Base-by-base conservation (phyloP, 2,113 vertebrate genomes). In the Vicugna pacos region DNA sequence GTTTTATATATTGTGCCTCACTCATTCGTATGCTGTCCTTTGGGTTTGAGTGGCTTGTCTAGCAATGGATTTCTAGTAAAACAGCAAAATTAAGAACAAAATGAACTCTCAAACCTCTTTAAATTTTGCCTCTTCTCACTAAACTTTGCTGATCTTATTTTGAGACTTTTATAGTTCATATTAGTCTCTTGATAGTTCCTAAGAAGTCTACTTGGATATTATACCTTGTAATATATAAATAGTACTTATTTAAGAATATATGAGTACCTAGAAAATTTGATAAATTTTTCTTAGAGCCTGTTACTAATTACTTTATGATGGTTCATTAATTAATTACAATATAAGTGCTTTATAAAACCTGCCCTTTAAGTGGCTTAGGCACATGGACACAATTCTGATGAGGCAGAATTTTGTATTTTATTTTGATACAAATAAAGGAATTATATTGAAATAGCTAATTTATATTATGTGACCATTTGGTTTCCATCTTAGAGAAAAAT, bases 341-440 rank as follows among this genome's bases (percentile, higher is more conserved):
- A 75, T n/a, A 79, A 16, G 6, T 95, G 16, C 38, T 58, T 93
- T 90, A 84, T 77, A 84, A 67, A 86, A 83, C 3, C 19, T 89
- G 19, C 8, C n/a, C 11, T 87, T 69, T 83, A 79, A 92, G 64
- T 75, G 17, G 0, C 20, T 77, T 88, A 62, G n/a, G 13, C 24
- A 90, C 20, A 82, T 26, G 32, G 65, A 3, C 87, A 90, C 56
- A 94, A 70, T 93, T 76, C n/a, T 65, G 28, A 86, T 10, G 48
- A 8, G 6, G 15, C 12, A 92, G 67, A 46, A 52, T 52, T 94
- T 89, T 42, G 50, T 92, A 64, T 89, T 92, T 95, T 54, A 86
- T 80, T 91, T 90, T 91, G 10, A 65, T 83, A 56, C 90, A 82
- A 75, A 62, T 72, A 90, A 93, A 72, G 22, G 26, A 73, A 64